Evolutionary conservation across 2,113 vertebrate species (phyloP).

Genomic region (Atherinomorus stipes): DNA sequence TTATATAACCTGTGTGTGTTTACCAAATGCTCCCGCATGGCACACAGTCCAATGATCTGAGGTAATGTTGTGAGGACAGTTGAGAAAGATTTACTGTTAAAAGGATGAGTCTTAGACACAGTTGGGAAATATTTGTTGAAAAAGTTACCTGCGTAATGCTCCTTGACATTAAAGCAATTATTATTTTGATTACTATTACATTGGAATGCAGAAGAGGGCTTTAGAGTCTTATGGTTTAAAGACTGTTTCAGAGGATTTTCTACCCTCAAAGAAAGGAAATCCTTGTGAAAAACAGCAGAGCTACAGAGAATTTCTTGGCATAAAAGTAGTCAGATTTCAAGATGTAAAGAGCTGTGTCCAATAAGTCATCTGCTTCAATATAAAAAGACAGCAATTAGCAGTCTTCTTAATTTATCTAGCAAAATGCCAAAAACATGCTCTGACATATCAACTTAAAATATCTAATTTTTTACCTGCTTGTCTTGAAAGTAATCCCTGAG

Average conservation of each 20-base stretch:
- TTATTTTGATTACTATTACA: conserved; percentile 2
- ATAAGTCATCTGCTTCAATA: conserved; percentile 34
- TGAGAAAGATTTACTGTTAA: conserved; percentile 42
- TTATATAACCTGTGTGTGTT: conserved; percentile 68
- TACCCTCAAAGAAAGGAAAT: conserved; percentile 58
- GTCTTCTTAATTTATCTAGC: not conserved
- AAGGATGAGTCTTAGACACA: not conserved
- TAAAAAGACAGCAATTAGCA: conserved; percentile 17
- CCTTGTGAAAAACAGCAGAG: conserved; percentile 50
- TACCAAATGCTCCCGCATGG: conserved; percentile 39
- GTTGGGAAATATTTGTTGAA: conserved; percentile 10
- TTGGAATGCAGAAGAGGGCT: conserved; percentile 16
- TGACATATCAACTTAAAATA: not conserved
- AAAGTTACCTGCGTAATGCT: not conserved
- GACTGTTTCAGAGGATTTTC: conserved; percentile 43
- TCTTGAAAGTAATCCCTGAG: not conserved
- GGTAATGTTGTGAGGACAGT: conserved; percentile 35
- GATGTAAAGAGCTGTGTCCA: conserved; percentile 43
- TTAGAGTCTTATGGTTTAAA: conserved; percentile 29
- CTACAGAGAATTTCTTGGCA: conserved; percentile 63
- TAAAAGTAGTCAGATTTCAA: conserved; percentile 48
- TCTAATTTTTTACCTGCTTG: not conserved
- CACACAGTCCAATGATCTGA: conserved; percentile 35
- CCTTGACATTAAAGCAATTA: not conserved
- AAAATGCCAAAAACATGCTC: conserved; percentile 3